phyloP scores from a whole-genome alignment of 2,797 vertebrate species.

The Lacerta viridis region DNA sequence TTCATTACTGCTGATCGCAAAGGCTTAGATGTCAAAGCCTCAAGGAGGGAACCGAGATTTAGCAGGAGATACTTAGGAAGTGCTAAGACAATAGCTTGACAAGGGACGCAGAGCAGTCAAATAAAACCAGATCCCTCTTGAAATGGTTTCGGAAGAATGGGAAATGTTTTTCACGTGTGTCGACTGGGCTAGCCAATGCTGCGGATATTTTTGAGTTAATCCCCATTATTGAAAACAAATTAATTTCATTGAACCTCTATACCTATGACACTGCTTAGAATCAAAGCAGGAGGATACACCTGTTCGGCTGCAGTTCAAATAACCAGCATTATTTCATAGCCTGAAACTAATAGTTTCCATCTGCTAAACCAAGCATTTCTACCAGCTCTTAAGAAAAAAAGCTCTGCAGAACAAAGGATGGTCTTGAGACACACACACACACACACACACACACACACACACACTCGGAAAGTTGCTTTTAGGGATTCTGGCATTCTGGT shows the following conservation, averaged over 20 bases:
- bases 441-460: background rate
- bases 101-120: background rate
- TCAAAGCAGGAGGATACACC: conserved; percentile 15
- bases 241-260: conserved; percentile 10
- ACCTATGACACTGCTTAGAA: background rate
- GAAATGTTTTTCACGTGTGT: conserved; percentile 21
- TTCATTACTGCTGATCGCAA: conserved; percentile 1
- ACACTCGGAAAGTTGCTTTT: background rate
- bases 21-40: background rate
- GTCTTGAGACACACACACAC: background rate
- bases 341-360: conserved; percentile 28
- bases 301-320: conserved; percentile 35
- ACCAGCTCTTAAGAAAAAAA: background rate
- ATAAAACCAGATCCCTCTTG: background rate
- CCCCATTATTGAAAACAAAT: conserved; percentile 20
- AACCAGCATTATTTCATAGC: conserved; percentile 11
- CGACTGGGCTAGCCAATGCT: background rate
- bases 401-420: conserved; percentile 9
- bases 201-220: conserved; percentile 4
- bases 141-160: background rate
- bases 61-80: background rate
- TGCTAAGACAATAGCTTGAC: background rate
- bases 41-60: background rate
- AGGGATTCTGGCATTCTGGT: background rate
- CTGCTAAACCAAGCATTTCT: conserved; percentile 23